These are phyloP conservation scores for Drosophila bunnanda DNA, from an alignment of 2,888 invertebrate genomes.

Conservation along the genomic window DNA sequence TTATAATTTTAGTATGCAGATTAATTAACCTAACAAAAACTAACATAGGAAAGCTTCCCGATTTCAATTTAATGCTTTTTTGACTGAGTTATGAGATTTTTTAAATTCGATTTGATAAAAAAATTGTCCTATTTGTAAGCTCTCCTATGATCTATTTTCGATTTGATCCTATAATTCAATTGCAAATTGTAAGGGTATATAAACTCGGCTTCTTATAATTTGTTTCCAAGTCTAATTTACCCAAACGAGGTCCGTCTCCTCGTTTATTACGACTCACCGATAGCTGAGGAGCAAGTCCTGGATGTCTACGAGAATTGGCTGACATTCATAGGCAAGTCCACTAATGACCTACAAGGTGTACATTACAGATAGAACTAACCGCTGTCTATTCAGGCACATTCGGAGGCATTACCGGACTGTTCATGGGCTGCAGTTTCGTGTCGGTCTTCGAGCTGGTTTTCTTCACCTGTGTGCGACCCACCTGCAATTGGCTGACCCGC, in stretches of 20 bases:
- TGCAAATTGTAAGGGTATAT: too few relatives aligned
- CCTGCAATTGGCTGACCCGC: conserved; percentile 77
- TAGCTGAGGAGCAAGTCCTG: conserved; percentile 87
- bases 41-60: too few relatives aligned
- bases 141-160: too few relatives aligned
- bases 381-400: conserved; percentile 86
- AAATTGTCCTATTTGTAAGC: too few relatives aligned
- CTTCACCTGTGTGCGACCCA: conserved; percentile 79
- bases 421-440: conserved; percentile 89
- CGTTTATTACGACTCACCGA: conserved; percentile 88
- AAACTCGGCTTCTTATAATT: too few relatives aligned
- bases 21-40: too few relatives aligned
- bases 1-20: too few relatives aligned
- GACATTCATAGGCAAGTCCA: conserved; percentile 87
- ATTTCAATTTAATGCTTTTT: too few relatives aligned
- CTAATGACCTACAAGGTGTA: conserved; percentile 19
- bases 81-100: too few relatives aligned
- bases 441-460: conserved; percentile 88
- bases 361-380: conserved; percentile 22
- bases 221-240: conserved; percentile 41
- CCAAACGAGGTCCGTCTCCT: conserved; percentile 87
- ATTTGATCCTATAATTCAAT: too few relatives aligned
- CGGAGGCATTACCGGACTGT: conserved; percentile 89
- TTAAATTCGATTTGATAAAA: too few relatives aligned
- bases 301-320: conserved; percentile 89